phyloP scores from a whole-genome alignment of 2,113 vertebrate genomes.

The Oncorhynchus nerka region DNA sequence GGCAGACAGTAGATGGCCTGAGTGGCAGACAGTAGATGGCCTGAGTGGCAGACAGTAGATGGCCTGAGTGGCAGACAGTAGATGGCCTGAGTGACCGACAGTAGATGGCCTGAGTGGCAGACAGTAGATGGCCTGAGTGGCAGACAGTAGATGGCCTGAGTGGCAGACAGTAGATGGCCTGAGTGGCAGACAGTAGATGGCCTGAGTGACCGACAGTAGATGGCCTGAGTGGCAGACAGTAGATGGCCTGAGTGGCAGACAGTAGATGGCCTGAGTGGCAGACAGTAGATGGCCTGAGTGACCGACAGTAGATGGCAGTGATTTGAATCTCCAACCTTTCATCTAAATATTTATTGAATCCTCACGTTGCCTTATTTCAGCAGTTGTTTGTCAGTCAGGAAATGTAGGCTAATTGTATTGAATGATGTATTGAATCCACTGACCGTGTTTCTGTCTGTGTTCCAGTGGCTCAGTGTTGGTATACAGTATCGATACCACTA shows the following conservation, averaged over 20 bases:
- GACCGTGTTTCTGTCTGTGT: conserved; percentile 34
- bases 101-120: too few species aligned
- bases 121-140: too few species aligned
- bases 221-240: too few species aligned
- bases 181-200: too few species aligned
- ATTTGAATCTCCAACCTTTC: too few species aligned
- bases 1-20: too few species aligned
- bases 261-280: neutral
- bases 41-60: neutral
- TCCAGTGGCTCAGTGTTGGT: conserved; percentile 93
- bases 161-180: neutral
- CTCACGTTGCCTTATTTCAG: neutral
- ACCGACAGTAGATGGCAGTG: too few species aligned
- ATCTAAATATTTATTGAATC: too few species aligned
- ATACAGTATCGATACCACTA: conserved; percentile 91
- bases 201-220: neutral
- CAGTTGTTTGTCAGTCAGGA: neutral
- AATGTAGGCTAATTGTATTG: neutral
- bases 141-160: neutral
- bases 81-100: neutral
- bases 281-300: too few species aligned
- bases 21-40: too few species aligned
- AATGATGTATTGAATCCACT: neutral
- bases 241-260: too few species aligned
- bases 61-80: too few species aligned